phyloP scores from a whole-genome alignment of 2,113 vertebrate genomes.

The Heliornis fulica region DNA sequence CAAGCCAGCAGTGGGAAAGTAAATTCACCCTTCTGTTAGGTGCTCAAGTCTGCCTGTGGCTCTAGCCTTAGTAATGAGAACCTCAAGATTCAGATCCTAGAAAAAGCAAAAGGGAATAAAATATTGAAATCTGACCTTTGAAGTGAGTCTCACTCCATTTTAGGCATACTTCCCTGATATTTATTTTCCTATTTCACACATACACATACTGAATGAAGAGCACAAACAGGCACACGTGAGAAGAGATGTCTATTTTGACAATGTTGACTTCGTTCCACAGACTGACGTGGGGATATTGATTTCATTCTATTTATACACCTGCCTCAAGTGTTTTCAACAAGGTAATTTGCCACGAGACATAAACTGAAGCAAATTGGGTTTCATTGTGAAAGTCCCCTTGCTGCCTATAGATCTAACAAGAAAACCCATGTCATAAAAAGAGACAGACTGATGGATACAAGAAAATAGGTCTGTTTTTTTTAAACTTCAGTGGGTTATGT shows the following conservation, averaged over 20 bases:
- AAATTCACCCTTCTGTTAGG: not conserved
- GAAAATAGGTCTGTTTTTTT: not conserved
- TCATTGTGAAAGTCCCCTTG: constrained; percentile 30
- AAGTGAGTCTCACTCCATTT: not conserved
- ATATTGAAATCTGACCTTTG: not conserved
- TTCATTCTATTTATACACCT: constrained; percentile 56
- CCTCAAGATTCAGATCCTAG: not conserved
- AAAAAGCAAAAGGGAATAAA: constrained; percentile 6
- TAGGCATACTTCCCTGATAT: not conserved
- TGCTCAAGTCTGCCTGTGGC: not conserved
- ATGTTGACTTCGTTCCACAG: not conserved
- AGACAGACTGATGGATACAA: not conserved
- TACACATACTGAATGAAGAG: not conserved
- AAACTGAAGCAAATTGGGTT: constrained; percentile 59
- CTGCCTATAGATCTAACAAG: constrained; percentile 8
- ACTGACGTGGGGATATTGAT: constrained; percentile 55
- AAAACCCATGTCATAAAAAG: not conserved
- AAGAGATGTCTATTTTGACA: constrained; percentile 31
- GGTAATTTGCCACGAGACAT: constrained; percentile 60
- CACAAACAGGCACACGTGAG: not conserved
- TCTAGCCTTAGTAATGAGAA: not conserved
- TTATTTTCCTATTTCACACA: constrained; percentile 28
- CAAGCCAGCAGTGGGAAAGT: not conserved
- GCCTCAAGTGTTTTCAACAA: constrained; percentile 51
- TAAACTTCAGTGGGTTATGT: not conserved